These are phyloP conservation scores for Autographa gamma DNA, from an alignment of 2,888 invertebrate genomes.

Conservation along the genomic window DNA sequence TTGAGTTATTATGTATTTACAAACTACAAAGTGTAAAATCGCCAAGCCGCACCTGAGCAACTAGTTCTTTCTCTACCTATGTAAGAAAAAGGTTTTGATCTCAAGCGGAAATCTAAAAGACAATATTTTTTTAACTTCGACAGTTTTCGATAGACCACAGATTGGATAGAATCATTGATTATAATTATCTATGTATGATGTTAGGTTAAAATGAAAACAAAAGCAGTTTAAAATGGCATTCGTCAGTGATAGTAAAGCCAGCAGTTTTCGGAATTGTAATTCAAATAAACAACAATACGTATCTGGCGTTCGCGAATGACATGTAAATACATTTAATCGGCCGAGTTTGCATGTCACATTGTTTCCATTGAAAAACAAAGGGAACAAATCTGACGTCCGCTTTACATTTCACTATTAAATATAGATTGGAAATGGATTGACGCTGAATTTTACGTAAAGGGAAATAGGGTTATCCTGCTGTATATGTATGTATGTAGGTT, in stretches of 20 bases:
- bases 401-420: constrained; percentile 4
- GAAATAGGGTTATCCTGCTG: neutral
- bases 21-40: too few species aligned
- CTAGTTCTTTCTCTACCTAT: too few species aligned
- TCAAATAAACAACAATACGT: constrained; percentile 8
- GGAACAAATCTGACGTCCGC: constrained; percentile 1
- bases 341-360: constrained; percentile 6
- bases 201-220: neutral
- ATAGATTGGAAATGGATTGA: neutral
- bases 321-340: constrained; percentile 6
- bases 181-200: too few species aligned
- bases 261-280: constrained; percentile 6
- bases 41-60: too few species aligned
- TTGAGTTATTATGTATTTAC: too few species aligned
- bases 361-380: constrained; percentile 5
- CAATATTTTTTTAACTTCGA: too few species aligned
- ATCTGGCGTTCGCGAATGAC: neutral
- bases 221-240: neutral
- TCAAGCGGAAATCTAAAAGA: too few species aligned
- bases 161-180: too few species aligned
- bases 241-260: neutral
- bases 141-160: too few species aligned
- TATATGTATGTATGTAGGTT: neutral
- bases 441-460: neutral
- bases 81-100: too few species aligned